phyloP scores from a whole-genome alignment of 2,113 vertebrate species.

The Glaucomys volans region DNA sequence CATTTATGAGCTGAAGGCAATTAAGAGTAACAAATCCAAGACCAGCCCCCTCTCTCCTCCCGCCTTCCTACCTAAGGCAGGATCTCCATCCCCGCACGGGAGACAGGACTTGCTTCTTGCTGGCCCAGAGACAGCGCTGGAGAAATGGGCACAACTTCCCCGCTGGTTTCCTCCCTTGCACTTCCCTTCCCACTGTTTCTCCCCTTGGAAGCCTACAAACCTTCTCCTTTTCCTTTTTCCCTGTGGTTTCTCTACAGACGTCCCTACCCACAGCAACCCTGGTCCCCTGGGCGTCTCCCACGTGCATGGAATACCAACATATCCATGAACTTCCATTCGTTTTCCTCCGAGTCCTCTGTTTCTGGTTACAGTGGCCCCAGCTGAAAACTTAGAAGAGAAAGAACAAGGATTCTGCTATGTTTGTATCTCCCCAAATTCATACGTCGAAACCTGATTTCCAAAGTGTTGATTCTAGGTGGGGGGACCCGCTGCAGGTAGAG shows the following conservation, averaged over 20 bases:
- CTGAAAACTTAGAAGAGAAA: background rate
- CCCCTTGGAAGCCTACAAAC: background rate
- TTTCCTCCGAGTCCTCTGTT: background rate
- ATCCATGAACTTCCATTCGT: background rate
- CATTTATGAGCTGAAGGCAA: background rate
- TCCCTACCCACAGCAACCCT: too few relatives aligned
- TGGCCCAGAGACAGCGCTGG: background rate
- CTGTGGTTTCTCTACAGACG: background rate
- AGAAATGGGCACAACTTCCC: background rate
- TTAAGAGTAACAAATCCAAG: background rate
- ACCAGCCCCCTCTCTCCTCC: background rate
- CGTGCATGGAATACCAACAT: rapidly evolving
- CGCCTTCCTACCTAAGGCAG: background rate
- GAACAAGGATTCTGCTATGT: background rate
- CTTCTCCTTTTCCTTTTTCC: background rate
- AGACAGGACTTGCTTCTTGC: too few relatives aligned
- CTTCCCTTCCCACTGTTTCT: background rate
- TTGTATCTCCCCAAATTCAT: too few relatives aligned
- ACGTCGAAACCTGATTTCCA: background rate
- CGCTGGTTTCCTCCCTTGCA: too few relatives aligned
- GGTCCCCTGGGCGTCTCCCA: background rate
- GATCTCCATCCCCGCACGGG: background rate
- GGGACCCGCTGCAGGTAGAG: rapidly evolving
- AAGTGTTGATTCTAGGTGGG: too few relatives aligned
- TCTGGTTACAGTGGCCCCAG: background rate